Conservation (phyloP, 1,140 invertebrate genomes). For the Drosophila mayri region DNA sequence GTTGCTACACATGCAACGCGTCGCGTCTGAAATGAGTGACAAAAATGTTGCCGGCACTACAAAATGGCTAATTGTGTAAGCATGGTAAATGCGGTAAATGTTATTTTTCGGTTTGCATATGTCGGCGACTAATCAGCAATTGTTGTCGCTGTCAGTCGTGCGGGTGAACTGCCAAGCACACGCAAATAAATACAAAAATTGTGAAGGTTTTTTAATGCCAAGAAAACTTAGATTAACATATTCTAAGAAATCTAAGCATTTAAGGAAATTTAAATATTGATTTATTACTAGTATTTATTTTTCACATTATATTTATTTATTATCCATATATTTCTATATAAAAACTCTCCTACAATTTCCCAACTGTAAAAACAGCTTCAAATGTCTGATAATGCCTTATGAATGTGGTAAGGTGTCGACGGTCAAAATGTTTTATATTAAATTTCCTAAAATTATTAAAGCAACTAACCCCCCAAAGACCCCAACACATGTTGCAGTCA, state of each 20-base stretch:
- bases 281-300: not conserved
- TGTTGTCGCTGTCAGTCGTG: slow-evolving; percentile 64
- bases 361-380: not conserved
- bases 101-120: slow-evolving; percentile 62
- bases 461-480: slow-evolving; percentile 35
- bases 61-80: slow-evolving; percentile 81
- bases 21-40: slow-evolving; percentile 62
- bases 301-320: not conserved
- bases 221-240: not conserved
- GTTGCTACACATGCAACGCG: slow-evolving; percentile 78
- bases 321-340: not conserved
- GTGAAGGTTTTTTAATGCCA: not conserved
- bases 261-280: not conserved
- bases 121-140: slow-evolving; percentile 68
- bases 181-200: slow-evolving; percentile 16
- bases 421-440: slow-evolving; percentile 73
- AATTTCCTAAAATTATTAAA: slow-evolving; percentile 64
- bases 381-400: slow-evolving; percentile 25
- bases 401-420: slow-evolving; percentile 43
- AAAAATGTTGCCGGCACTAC: slow-evolving; percentile 78
- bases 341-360: not conserved
- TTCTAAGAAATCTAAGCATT: not conserved
- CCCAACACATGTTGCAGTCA: slow-evolving; percentile 40
- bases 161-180: slow-evolving; percentile 28
- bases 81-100: slow-evolving; percentile 60